Base-by-base conservation (phyloP, 2,888 invertebrate species). In the Clunio marinus region DNA sequence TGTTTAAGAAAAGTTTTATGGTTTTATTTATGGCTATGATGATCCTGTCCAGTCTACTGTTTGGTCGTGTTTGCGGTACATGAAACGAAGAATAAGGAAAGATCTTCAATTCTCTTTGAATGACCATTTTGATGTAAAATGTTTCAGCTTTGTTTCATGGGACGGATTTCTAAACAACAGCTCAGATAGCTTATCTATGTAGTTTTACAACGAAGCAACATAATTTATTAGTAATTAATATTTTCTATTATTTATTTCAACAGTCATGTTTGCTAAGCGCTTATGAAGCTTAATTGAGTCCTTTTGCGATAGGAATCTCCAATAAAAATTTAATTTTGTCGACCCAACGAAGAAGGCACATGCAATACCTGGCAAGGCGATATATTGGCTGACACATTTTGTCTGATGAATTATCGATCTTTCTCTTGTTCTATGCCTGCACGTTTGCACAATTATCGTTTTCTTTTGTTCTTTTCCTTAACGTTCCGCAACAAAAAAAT, bases 401-500 rank as follows among this genome's bases (percentile, higher is more conserved):
- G 55, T 8, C 20, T 27, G 27, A 32, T n/a, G 35, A 20, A 35
- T 20, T 35, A 32, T 59, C 59, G 20, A 55, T 25, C 35, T 55
- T 28, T 51, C 46, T 13, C 13, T 65, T 65, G 13, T 13, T 65
- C 10, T 65, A 46, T 66, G 55, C 66, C 66, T 66, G 62, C 27
- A 15, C 41, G 63, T 65, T 65, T 65, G 63, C 63, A 46, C 66
- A 66, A 66, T 66, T 66, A 66, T 66, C 55, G 55, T 66, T 55
- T 66, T 66, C 24, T 2, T 66, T 55, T 66, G 51, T 22, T 65
- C 55, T 7, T 32, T 24, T 35, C n/a, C n/a, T 17, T 5, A 51
- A 4, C 20, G 41, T 24, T 17, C 4, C 3, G 15, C 57, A 45
- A 32, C 35, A 32, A 13, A 5, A 32, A 32, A 32, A 22, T 51